Evolutionary conservation across 2,888 invertebrate genomes (phyloP).

Genomic region (Mimachlamys varia): DNA sequence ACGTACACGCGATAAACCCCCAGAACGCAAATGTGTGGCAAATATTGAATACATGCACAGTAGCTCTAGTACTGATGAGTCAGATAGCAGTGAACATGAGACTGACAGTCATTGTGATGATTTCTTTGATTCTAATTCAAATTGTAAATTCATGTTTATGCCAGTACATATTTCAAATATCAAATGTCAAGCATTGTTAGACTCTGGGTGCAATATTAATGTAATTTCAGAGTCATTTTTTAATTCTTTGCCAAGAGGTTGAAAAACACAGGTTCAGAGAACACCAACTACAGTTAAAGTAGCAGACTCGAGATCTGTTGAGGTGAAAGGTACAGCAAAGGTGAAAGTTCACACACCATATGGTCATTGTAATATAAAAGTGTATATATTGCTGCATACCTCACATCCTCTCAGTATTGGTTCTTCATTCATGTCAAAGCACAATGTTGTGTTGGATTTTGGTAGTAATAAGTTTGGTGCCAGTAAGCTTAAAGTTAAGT

Average conservation of each 20-base stretch:
- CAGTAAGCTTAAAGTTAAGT: not conserved
- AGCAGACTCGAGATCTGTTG: slow-evolving; percentile 29
- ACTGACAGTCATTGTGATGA: too few relatives aligned
- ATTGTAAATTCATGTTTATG: slow-evolving; percentile 46
- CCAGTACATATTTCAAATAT: too few relatives aligned
- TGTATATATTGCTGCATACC: slow-evolving; percentile 46
- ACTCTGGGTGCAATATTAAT: too few relatives aligned
- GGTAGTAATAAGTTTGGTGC: slow-evolving; percentile 14
- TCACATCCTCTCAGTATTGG: slow-evolving; percentile 49
- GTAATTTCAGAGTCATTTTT: slow-evolving; percentile 39
- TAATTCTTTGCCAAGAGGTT: slow-evolving; percentile 25
- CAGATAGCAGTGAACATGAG: too few relatives aligned
- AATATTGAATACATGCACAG: too few relatives aligned
- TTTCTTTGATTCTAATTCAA: slow-evolving; percentile 48
- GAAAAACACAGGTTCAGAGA: not conserved
- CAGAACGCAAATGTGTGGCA: too few relatives aligned
- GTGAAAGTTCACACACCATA: slow-evolving; percentile 26
- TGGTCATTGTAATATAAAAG: not conserved
- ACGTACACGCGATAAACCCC: too few relatives aligned
- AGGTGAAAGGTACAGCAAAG: slow-evolving; percentile 46
- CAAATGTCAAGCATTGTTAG: too few relatives aligned
- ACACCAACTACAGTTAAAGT: slow-evolving; percentile 41
- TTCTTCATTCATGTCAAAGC: slow-evolving; percentile 38
- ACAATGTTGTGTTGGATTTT: slow-evolving; percentile 44
- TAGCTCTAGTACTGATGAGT: too few relatives aligned